These are phyloP conservation scores for Brachyopa scutellaris DNA, from an alignment of 2,888 invertebrate species.

Conservation along the genomic window DNA sequence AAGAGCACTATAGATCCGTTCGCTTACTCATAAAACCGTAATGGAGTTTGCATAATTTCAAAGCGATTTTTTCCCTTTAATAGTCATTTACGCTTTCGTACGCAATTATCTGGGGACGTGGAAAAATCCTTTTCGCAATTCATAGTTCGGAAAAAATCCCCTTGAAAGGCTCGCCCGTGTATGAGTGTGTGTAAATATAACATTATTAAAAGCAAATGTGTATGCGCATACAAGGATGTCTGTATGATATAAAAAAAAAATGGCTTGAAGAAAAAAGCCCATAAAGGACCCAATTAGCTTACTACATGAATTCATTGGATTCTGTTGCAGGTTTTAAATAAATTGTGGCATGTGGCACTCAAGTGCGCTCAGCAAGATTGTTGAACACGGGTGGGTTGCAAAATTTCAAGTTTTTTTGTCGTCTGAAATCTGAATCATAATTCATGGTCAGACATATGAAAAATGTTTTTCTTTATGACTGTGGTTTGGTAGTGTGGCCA, in stretches of 20 bases:
- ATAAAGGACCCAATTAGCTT: constrained; percentile 67
- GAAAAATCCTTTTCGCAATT: constrained; percentile 60
- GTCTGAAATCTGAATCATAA: too few species aligned
- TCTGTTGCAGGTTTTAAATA: constrained; percentile 23
- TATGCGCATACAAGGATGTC: constrained; percentile 17
- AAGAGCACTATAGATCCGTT: constrained; percentile 22
- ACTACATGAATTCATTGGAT: constrained; percentile 55
- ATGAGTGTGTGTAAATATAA: constrained; percentile 29
- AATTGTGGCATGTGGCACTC: constrained; percentile 24
- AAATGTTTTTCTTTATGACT: too few species aligned
- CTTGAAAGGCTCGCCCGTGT: constrained; percentile 17
- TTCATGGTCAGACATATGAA: constrained; percentile 9
- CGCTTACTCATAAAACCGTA: constrained; percentile 63
- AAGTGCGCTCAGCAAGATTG: constrained; percentile 3
- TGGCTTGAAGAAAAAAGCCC: constrained; percentile 3
- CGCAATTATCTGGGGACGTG: constrained; percentile 70
- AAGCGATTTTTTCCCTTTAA: constrained; percentile 63
- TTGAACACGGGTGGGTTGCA: neutral
- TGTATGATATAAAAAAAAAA: constrained; percentile 1
- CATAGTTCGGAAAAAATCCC: constrained; percentile 2
- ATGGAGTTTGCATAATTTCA: constrained; percentile 71
- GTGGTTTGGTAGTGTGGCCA: too few species aligned
- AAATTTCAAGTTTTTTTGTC: too few species aligned
- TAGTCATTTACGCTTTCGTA: constrained; percentile 69
- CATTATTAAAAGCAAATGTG: constrained; percentile 47